Evolutionary conservation across 2,113 vertebrate species (phyloP).

Genomic region (Neogobius melanostomus): DNA sequence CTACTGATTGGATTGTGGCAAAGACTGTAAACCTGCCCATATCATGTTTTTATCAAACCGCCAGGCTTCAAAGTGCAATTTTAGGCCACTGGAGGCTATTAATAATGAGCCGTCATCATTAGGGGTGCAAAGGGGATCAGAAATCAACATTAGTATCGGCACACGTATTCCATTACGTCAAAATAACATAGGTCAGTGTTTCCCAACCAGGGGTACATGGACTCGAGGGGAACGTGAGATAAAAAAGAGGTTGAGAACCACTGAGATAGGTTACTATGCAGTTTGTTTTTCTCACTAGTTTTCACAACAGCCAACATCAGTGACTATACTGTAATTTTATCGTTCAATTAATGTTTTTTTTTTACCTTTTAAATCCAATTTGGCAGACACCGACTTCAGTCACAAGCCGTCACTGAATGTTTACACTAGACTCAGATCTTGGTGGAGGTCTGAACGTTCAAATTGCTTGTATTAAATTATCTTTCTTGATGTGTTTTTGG

Average conservation of each 20-base stretch:
- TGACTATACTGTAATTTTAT: too few species aligned
- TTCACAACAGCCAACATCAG: too few species aligned
- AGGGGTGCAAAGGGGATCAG: background rate
- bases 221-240: too few species aligned
- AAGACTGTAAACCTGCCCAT: constrained; percentile 17
- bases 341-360: too few species aligned
- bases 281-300: too few species aligned
- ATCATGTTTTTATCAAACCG: constrained; percentile 24
- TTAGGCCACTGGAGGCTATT: background rate
- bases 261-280: too few species aligned
- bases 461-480: background rate
- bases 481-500: constrained; percentile 28
- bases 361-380: too few species aligned
- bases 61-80: constrained; percentile 15
- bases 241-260: too few species aligned
- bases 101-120: background rate
- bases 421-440: background rate
- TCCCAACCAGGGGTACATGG: background rate
- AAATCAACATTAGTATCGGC: background rate
- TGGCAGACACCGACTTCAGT: background rate
- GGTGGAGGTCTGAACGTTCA: background rate
- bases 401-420: background rate
- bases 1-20: constrained; percentile 21
- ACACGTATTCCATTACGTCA: background rate
- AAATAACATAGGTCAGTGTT: background rate